These are phyloP conservation scores for Acanthiza pusilla DNA, from an alignment of 2,797 vertebrate genomes.

Conservation along the genomic window DNA sequence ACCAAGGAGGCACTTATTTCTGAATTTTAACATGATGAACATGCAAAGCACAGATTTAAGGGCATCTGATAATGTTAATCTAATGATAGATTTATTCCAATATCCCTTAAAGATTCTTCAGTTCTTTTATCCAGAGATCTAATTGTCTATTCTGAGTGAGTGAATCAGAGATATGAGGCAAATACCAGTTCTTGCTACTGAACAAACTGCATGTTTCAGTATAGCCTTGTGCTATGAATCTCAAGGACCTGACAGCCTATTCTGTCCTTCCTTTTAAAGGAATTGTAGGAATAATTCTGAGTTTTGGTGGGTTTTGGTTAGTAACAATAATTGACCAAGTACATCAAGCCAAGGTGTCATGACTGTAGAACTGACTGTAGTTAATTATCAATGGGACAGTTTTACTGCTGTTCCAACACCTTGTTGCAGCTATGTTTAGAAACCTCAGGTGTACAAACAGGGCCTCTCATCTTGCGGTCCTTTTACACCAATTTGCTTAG, in stretches of 20 bases:
- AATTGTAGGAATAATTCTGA: background rate
- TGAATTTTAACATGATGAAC: background rate
- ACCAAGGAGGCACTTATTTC: background rate
- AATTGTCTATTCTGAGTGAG: background rate
- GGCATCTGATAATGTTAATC: background rate
- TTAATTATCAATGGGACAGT: background rate
- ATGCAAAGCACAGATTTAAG: background rate
- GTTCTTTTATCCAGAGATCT: background rate
- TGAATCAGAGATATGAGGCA: background rate
- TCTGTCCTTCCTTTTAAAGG: background rate
- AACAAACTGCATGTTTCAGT: background rate
- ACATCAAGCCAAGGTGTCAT: background rate
- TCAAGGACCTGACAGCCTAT: accelerated
- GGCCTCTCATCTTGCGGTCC: background rate
- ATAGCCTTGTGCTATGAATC: background rate
- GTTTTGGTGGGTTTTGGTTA: background rate
- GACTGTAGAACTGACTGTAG: background rate
- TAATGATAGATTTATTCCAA: background rate
- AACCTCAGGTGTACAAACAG: background rate
- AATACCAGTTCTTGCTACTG: background rate
- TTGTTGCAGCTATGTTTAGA: background rate
- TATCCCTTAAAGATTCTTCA: background rate
- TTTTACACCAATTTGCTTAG: background rate
- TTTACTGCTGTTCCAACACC: background rate
- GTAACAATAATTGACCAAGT: accelerated